These are phyloP conservation scores for Parnassius glacialis DNA, from an alignment of 2,888 invertebrate genomes.

Conservation along the genomic window DNA sequence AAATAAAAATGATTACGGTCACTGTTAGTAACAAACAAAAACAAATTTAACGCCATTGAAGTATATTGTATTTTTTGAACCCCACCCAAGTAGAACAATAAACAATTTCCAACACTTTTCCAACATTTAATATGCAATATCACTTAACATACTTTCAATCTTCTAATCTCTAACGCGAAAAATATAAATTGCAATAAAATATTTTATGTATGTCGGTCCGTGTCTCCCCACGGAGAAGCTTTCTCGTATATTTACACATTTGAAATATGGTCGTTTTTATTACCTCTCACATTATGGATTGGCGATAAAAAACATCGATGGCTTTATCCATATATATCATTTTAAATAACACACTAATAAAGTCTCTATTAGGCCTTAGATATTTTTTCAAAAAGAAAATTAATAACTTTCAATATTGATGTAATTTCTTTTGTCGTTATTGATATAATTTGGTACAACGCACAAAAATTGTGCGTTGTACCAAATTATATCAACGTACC, in stretches of 20 bases:
- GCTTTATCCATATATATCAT: slow-evolving; percentile 14
- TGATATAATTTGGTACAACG: neutral
- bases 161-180: slow-evolving; percentile 46
- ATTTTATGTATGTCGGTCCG: slow-evolving; percentile 49
- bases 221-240: slow-evolving; percentile 41
- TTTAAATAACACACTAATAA: neutral
- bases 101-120: slow-evolving; percentile 6
- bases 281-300: slow-evolving; percentile 69
- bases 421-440: neutral
- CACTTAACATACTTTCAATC: slow-evolving; percentile 38
- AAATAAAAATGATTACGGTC: neutral
- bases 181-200: slow-evolving; percentile 61
- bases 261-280: slow-evolving; percentile 68
- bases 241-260: slow-evolving; percentile 69
- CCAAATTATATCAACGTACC: too few relatives aligned
- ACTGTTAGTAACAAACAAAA: too few relatives aligned
- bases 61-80: neutral
- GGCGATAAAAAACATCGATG: slow-evolving; percentile 59
- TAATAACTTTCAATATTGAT: too few relatives aligned
- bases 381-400: too few relatives aligned
- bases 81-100: slow-evolving; percentile 2
- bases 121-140: slow-evolving; percentile 27
- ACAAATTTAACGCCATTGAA: neutral
- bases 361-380: slow-evolving; percentile 2
- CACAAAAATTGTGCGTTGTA: too few relatives aligned